Percentiles rank a stretch among this genome's conserved stretches.
These are phyloP conservation scores for Odontamblyopus rebecca DNA, from an alignment of 2,797 vertebrate species.

Conservation along the genomic window DNA sequence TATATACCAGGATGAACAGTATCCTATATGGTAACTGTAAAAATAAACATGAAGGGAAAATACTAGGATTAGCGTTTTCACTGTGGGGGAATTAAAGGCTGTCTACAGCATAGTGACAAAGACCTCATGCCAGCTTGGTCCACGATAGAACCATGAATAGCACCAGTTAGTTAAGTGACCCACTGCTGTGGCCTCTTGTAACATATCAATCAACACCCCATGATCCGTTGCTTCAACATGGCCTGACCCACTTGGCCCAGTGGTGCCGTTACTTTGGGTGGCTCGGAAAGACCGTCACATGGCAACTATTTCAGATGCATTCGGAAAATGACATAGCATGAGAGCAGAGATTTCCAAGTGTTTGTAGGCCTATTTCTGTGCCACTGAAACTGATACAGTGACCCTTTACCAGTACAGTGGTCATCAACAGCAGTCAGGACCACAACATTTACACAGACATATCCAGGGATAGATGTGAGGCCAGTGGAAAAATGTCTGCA, in stretches of 20 bases:
- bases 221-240: slow-evolving; percentile 47
- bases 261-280: slow-evolving; percentile 29
- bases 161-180: slow-evolving; percentile 24
- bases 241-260: slow-evolving; percentile 59
- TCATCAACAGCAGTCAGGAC: slow-evolving; percentile 34
- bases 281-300: slow-evolving; percentile 27
- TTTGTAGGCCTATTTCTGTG: slow-evolving; percentile 55
- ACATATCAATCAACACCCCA: slow-evolving; percentile 44
- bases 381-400: slow-evolving; percentile 55
- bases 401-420: slow-evolving; percentile 45
- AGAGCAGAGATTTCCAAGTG: slow-evolving; percentile 56
- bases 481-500: slow-evolving; percentile 50
- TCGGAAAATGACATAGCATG: slow-evolving; percentile 41
- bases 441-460: slow-evolving; percentile 19
- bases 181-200: slow-evolving; percentile 22
- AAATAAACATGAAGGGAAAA: slow-evolving; percentile 45
- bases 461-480: slow-evolving; percentile 60
- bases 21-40: slow-evolving; percentile 32
- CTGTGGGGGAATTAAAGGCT: slow-evolving; percentile 36
- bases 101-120: slow-evolving; percentile 38
- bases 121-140: slow-evolving; percentile 24
- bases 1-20: slow-evolving; percentile 6
- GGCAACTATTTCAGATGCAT: slow-evolving; percentile 67
- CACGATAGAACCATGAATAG: slow-evolving; percentile 49
- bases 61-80: slow-evolving; percentile 37